phyloP scores from a whole-genome alignment of 2,113 vertebrate genomes.

The Siniperca chuatsi region DNA sequence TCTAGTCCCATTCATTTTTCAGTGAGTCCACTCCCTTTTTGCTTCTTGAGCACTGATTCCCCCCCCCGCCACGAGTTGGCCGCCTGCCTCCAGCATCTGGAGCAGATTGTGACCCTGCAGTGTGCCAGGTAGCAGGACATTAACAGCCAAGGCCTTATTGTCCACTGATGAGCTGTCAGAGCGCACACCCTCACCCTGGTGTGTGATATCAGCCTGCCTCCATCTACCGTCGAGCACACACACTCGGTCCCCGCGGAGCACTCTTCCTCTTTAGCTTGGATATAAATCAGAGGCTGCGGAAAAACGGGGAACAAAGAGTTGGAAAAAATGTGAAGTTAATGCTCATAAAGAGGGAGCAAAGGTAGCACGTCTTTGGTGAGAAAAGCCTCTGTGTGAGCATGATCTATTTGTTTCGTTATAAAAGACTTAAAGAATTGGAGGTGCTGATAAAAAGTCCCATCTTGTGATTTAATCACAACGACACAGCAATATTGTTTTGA shows the following conservation, averaged over 20 bases:
- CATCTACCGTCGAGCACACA: slow-evolving; percentile 7
- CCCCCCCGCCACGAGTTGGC: slow-evolving; percentile 53
- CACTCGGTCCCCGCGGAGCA: slow-evolving; percentile 44
- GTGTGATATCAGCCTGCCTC: slow-evolving; percentile 55
- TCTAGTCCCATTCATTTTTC: slow-evolving; percentile 66
- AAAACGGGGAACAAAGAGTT: slow-evolving; percentile 42
- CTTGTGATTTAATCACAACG: slow-evolving; percentile 56
- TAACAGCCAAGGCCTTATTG: slow-evolving; percentile 78
- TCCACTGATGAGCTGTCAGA: slow-evolving; percentile 77
- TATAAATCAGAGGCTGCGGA: slow-evolving; percentile 68
- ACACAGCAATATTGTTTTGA: slow-evolving; percentile 56
- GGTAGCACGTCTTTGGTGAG: slow-evolving; percentile 18
- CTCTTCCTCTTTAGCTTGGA: slow-evolving; percentile 65
- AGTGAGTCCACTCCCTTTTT: slow-evolving; percentile 51
- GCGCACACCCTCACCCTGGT: slow-evolving; percentile 56
- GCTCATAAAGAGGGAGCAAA: slow-evolving; percentile 48
- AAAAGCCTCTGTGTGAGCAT: slow-evolving; percentile 12
- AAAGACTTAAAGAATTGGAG: slow-evolving; percentile 41
- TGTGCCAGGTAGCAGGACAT: slow-evolving; percentile 75
- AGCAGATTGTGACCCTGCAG: slow-evolving; percentile 71
- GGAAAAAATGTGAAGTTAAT: slow-evolving; percentile 53
- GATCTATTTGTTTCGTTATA: slow-evolving; percentile 44
- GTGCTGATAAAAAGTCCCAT: slow-evolving; percentile 28
- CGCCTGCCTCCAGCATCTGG: slow-evolving; percentile 75
- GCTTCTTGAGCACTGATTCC: slow-evolving; percentile 27